phyloP scores from a whole-genome alignment of 2,797 vertebrate genomes.

The Rousettus madagascariensis region DNA sequence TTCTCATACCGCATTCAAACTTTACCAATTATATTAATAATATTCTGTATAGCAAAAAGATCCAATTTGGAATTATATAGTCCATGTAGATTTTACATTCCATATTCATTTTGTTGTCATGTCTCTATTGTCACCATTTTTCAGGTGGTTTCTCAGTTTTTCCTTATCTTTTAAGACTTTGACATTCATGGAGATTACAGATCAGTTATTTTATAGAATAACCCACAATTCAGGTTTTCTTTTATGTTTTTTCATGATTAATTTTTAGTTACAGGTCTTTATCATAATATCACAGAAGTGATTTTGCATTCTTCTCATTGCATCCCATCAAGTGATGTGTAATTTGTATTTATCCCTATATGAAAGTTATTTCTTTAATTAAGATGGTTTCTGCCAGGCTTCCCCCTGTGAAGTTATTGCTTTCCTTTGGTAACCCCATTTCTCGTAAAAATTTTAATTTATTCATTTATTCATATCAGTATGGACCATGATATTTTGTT shows the following conservation, averaged over 20 bases:
- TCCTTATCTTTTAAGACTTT: not conserved
- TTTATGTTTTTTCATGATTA: not conserved
- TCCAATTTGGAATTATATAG: not conserved
- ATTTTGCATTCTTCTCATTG: not conserved
- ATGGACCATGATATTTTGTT: not conserved
- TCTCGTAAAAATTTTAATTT: not conserved
- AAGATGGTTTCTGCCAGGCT: not conserved
- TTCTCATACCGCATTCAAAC: not conserved
- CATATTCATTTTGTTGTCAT: not conserved
- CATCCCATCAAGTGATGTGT: not conserved
- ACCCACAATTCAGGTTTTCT: not conserved
- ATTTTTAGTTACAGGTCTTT: not conserved
- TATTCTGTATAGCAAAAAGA: not conserved
- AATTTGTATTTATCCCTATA: not conserved
- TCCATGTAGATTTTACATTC: no score
- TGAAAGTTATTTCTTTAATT: not conserved
- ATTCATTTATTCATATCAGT: not conserved
- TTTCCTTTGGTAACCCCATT: not conserved
- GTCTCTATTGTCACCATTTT: not conserved
- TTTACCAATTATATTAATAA: not conserved
- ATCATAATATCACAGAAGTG: not conserved
- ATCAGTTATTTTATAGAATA: not conserved
- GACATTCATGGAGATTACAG: not conserved
- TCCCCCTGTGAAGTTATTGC: not conserved
- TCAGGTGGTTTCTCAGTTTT: not conserved